Conservation (phyloP, 2,797 vertebrate species). For the Enteromius trimaculatus region DNA sequence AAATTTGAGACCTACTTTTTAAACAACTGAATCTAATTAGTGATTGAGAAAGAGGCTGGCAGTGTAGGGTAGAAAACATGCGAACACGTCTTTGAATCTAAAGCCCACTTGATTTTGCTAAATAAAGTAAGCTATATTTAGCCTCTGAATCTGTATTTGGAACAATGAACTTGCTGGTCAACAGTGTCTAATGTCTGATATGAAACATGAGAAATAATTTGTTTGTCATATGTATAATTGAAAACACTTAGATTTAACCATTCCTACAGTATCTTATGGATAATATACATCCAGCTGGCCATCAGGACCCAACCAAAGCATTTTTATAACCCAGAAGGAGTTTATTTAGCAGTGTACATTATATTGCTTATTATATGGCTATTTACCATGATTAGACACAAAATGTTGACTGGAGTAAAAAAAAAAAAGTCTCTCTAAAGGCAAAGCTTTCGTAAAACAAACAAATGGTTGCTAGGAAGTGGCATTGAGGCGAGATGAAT, state of each 20-base stretch:
- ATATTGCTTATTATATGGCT: neutral
- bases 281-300: neutral
- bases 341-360: neutral
- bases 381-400: neutral
- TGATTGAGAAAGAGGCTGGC: neutral
- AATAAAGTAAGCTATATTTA: neutral
- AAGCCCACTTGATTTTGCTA: neutral
- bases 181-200: neutral
- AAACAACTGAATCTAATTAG: conserved; percentile 4
- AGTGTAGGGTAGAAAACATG: neutral
- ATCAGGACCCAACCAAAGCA: neutral
- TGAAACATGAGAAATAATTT: neutral
- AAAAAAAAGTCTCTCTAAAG: neutral
- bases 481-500: neutral
- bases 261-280: neutral
- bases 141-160: conserved; percentile 1
- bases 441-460: neutral
- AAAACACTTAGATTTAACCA: neutral
- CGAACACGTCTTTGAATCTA: neutral
- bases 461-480: neutral
- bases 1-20: conserved; percentile 21
- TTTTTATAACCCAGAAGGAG: neutral
- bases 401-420: neutral
- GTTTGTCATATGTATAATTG: neutral
- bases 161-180: neutral